Base-by-base conservation (phyloP, 2,797 vertebrate genomes). In the Anguilla obscura region DNA sequence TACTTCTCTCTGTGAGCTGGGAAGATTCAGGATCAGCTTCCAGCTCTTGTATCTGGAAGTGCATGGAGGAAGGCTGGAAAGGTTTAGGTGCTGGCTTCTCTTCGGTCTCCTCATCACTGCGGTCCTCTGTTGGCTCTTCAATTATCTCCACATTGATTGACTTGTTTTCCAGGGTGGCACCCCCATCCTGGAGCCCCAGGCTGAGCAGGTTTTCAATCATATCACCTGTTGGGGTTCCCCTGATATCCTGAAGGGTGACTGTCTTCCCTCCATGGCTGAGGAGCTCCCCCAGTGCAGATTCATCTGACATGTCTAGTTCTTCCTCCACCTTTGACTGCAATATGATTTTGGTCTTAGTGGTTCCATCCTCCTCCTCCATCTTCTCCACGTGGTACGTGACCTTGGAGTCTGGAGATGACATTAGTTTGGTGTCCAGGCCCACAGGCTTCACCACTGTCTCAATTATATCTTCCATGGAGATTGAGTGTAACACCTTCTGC, bases 81-180 rank as follows among this genome's bases (percentile, higher is more conserved):
- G 92, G 93, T 71, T 36, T 89, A 1, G 96, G 94, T 9, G 92
- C 95, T 16, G 95, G 92, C 87, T 94, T 92, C 45, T 95, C 92
- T 84, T 94, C 92, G 58, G 82, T 10, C 83, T 94, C 95, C 86
- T 95, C 96, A 7, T 96, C 96, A 0, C 92, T 91, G 8, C 91
- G 71, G 10, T 93, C 95, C 89, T 97, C 97, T 74, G 96, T 21
- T 0, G 96, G 95, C 91, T 98, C 97, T 91, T 99, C 98, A 0
- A 97, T 94, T 54, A 99, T 98, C 93, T 99, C 97, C 85, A 99
- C 97, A 0, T 97, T 97, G 88, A 99, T 95, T 0, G 96, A 95
- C 8, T 95, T 95, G 1, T 96, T 97, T 76, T 94, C 94, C 56
- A 95, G 85, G 40, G 91, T 91, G 83, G 96, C 95, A 0, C 89